Evolutionary conservation across 2,888 invertebrate genomes (phyloP).

Genomic region (Halocaridina rubra): DNA sequence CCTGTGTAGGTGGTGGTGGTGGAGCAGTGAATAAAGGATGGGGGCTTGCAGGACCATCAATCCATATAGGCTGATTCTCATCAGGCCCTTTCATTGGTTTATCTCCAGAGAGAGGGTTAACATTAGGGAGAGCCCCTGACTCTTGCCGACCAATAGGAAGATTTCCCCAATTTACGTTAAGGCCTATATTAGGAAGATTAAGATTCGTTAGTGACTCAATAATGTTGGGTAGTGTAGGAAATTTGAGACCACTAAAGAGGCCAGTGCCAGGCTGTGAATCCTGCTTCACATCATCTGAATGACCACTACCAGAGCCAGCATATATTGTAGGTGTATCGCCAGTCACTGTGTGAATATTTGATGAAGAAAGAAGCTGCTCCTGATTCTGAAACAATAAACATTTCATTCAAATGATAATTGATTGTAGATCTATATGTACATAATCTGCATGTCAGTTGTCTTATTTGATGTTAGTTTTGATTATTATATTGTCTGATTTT

Average conservation of each 20-base stretch:
- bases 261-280: neutral
- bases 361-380: neutral
- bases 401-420: no score
- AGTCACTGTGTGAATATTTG: slow-evolving; percentile 66
- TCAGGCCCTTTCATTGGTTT: slow-evolving; percentile 50
- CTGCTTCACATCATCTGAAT: neutral
- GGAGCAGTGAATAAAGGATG: slow-evolving; percentile 33
- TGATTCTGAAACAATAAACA: neutral
- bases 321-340: slow-evolving; percentile 76
- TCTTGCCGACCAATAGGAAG: slow-evolving; percentile 50
- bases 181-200: slow-evolving; percentile 41
- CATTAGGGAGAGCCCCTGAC: neutral
- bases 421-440: no score
- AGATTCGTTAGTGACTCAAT: slow-evolving; percentile 38
- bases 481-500: no score
- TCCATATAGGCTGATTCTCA: slow-evolving; percentile 20
- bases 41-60: slow-evolving; percentile 29
- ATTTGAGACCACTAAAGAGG: neutral
- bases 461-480: no score
- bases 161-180: slow-evolving; percentile 46
- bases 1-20: neutral
- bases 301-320: slow-evolving; percentile 67
- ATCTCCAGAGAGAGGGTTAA: neutral
- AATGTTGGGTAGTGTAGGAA: slow-evolving; percentile 32
- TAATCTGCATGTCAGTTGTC: no score